phyloP scores from a whole-genome alignment of 2,113 vertebrate genomes.

The Mustela nigripes region DNA sequence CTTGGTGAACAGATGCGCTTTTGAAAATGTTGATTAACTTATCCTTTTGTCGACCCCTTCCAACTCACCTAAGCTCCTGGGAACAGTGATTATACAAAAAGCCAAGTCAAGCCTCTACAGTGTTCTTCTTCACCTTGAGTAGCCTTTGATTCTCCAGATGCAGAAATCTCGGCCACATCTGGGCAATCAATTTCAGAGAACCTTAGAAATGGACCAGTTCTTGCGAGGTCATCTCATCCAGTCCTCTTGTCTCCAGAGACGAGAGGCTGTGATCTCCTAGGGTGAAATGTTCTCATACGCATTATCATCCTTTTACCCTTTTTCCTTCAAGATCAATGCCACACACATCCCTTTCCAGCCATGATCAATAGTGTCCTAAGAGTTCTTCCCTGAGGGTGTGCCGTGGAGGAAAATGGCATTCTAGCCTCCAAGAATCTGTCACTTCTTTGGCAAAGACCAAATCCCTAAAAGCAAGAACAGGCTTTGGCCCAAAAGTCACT shows the following conservation, averaged over 20 bases:
- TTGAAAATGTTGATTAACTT: conserved; percentile 87
- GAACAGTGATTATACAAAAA: conserved; percentile 78
- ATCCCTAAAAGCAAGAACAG: conserved; percentile 68
- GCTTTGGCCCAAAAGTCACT: conserved; percentile 65
- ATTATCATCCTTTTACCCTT: conserved; percentile 3
- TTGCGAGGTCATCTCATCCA: not conserved
- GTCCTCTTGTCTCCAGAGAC: conserved; percentile 15
- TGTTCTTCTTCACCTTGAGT: conserved; percentile 80
- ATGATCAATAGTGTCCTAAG: not conserved
- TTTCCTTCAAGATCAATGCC: conserved; percentile 30
- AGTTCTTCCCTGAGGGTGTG: conserved; percentile 9
- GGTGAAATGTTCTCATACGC: not conserved
- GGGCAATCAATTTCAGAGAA: conserved; percentile 39
- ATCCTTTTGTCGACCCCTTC: conserved; percentile 79
- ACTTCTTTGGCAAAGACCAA: conserved; percentile 52
- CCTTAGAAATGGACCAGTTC: conserved; percentile 10
- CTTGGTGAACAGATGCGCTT: conserved; percentile 83
- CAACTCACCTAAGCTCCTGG: conserved; percentile 80
- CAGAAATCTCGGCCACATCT: conserved; percentile 68
- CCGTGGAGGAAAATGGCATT: conserved; percentile 37
- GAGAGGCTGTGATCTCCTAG: conserved; percentile 33
- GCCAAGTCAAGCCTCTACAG: conserved; percentile 60
- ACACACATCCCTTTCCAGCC: conserved; percentile 14
- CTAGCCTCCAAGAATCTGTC: not conserved
- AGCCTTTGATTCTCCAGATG: conserved; percentile 80